Base-by-base conservation (phyloP, 1,140 invertebrate genomes). In the Brachionus sp. region DNA sequence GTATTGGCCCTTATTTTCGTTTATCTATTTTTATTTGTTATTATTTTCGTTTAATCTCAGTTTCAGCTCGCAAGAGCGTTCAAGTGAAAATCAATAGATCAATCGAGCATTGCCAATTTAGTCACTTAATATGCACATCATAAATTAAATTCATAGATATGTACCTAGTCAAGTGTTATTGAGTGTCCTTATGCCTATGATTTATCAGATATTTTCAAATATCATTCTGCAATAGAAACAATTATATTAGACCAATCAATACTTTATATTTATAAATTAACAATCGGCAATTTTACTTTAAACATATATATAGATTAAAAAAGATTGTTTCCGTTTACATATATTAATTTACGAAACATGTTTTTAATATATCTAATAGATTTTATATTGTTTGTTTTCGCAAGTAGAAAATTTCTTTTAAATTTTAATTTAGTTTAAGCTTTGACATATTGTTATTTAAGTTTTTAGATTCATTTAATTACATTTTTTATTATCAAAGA, bases 81-180 rank as follows among this genome's bases (percentile, higher is more conserved):
- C 66, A 70, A 70, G 66, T 70, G 66, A 70, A 70, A 70, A 70
- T 70, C 66, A 70, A 70, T 70, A 70, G 66, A 70, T 70, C 66
- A 70, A 70, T 70, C 66, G 66, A 70, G 33, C 66, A 70, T 70
- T 66, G 50, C 50, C 50, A 66, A 33, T 70, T 39, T 37, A 5
- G n/a, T 70, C 37, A 35, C 37, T 39, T 70, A 19, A 70, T 70
- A 37, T 70, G 33, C 64, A 66, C 33, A 70, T 37, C 35, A 70
- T 42, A 37, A 70, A 70, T 70, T 70, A 70, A 70, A 39, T 70
- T 70, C 13, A 39, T 70, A 39, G 12, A 57, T 39, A 5, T 39
- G 35, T n/a, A 70, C 66, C 66, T 70, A 70, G 33, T 70, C 66
- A 70, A 70, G 66, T 70, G 66, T 70, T 39, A 70, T 39, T 39